These are phyloP conservation scores for Lissocephala sabroskyi DNA, from an alignment of 2,888 invertebrate genomes.

Conservation along the genomic window DNA sequence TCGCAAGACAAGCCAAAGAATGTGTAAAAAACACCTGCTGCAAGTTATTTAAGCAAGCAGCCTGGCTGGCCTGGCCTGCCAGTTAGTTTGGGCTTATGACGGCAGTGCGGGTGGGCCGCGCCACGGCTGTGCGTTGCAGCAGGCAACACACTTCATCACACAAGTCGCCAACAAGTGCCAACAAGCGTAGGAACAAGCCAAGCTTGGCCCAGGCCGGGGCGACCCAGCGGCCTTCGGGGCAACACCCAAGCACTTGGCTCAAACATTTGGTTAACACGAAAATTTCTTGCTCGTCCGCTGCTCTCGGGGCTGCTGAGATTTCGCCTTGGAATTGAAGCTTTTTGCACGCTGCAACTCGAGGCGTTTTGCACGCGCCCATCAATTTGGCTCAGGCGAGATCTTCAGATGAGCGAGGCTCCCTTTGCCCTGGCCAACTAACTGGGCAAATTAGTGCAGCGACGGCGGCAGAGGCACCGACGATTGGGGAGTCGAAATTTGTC, in stretches of 20 bases:
- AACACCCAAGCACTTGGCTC: constrained; percentile 61
- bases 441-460: constrained; percentile 64
- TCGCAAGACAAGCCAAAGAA: constrained; percentile 53
- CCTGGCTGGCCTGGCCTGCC: background rate
- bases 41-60: constrained; percentile 52
- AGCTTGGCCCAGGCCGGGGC: constrained; percentile 9
- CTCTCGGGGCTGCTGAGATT: too few species aligned
- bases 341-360: constrained; percentile 32
- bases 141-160: constrained; percentile 66
- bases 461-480: constrained; percentile 10
- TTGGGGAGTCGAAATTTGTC: constrained; percentile 55
- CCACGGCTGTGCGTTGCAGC: constrained; percentile 12
- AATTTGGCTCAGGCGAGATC: constrained; percentile 55
- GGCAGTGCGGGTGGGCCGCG: constrained; percentile 7
- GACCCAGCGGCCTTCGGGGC: constrained; percentile 24
- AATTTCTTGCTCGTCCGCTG: constrained; percentile 7
- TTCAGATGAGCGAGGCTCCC: background rate
- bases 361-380: constrained; percentile 43
- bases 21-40: constrained; percentile 67
- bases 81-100: background rate
- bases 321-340: background rate
- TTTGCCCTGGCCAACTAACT: constrained; percentile 51
- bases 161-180: constrained; percentile 40
- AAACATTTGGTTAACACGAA: constrained; percentile 62
- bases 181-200: constrained; percentile 26